phyloP scores from a whole-genome alignment of 92 coral and sea anemone species.

The Muricea muricata region DNA sequence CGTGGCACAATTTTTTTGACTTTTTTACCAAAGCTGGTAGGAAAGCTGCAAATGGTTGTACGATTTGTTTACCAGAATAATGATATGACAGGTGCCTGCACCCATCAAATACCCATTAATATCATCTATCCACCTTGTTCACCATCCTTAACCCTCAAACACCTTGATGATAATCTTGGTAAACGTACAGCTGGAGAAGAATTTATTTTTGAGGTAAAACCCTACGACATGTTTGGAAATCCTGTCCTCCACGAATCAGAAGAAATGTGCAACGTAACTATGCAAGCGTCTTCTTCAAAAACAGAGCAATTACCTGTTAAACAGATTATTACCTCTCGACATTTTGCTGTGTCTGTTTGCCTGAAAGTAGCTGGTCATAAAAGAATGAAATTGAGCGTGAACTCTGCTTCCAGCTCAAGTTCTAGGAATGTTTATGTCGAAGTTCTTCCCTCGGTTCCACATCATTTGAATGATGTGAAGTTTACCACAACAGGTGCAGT shows the following conservation, averaged over 20 bases:
- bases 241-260: not conserved
- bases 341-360: not conserved
- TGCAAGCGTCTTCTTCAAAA: not conserved
- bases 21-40: too few relatives aligned
- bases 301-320: not conserved
- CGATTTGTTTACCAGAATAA: too few relatives aligned
- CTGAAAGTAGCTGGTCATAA: not conserved
- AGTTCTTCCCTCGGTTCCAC: conserved; percentile 9
- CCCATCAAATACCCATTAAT: not conserved
- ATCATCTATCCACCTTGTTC: not conserved
- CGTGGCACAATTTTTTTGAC: too few relatives aligned
- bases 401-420: not conserved
- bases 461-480: not conserved
- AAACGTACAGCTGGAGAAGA: not conserved
- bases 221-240: not conserved
- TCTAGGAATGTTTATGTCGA: not conserved
- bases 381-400: not conserved
- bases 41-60: too few relatives aligned
- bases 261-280: not conserved
- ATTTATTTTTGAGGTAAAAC: not conserved
- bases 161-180: not conserved
- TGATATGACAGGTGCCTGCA: too few relatives aligned
- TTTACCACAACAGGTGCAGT: not conserved
- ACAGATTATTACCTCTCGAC: not conserved
- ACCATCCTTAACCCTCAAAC: not conserved